Evolutionary conservation across 2,113 vertebrate genomes (phyloP).

Genomic region (Geococcyx californianus): DNA sequence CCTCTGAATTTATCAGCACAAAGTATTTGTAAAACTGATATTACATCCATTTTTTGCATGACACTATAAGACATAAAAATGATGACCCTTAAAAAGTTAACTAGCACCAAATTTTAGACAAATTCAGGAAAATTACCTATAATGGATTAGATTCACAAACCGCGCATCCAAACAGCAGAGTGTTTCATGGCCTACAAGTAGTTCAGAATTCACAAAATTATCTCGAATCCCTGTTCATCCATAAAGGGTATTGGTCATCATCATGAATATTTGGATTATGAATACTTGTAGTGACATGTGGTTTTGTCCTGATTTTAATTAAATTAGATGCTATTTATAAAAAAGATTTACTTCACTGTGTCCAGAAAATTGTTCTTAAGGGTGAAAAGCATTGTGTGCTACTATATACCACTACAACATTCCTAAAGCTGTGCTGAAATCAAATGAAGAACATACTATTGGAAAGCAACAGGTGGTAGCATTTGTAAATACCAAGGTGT

Average conservation of each 20-base stretch:
- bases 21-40: background rate
- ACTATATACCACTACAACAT: background rate
- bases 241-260: background rate
- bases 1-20: no score
- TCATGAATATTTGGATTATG: background rate
- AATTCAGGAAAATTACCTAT: background rate
- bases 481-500: background rate
- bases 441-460: background rate
- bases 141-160: background rate
- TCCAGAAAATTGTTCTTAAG: background rate
- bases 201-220: background rate
- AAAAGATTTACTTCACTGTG: background rate
- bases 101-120: background rate
- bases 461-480: background rate
- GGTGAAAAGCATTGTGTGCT: background rate
- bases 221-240: background rate
- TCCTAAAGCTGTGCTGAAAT: background rate
- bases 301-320: background rate
- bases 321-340: background rate
- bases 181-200: background rate
- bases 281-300: background rate
- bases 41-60: background rate
- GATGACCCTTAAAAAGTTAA: background rate
- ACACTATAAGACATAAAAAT: background rate
- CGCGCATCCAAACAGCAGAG: background rate